Evolutionary conservation across 2,888 invertebrate genomes (phyloP), one percentile per base, ranked within the genome.

Genomic region (Ophion costatus): DNA sequence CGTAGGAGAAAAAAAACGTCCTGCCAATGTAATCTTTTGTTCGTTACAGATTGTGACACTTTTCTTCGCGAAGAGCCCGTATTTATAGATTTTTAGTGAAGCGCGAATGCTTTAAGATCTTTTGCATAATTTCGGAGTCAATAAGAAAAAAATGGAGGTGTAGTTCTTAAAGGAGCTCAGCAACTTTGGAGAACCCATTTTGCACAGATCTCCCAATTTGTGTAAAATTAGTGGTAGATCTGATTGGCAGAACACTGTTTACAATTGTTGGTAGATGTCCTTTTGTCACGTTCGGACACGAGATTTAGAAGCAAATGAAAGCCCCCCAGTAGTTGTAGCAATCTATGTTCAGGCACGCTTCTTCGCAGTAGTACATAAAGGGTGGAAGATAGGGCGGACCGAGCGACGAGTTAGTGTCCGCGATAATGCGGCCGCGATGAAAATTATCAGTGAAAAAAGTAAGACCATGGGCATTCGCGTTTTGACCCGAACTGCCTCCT

Each of bases 401-500:
- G 24, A 20, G 22, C 59, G 24, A 22, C 42, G 56, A 38, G 14
- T 11, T 3, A 24, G 24, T 24, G 24, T 24, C 1, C 56, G 38
- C 61, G n/a, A 20, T 56, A 9, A 51, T 22, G 20, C 33, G 78
- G 20, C 33, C 20, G 51, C 14, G 38, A 29, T 22, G 14, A 17
- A 57, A 56, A 38, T 45, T 73, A 5, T 56, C 9, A 29, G 33
- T 59, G 4, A 63, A 61, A 64, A 45, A 74, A 51, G 33, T 42
- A 9, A 33, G 38, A 67, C 56, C 70, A 42, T 24, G 33, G 33
- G 61, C 74, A 57, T 22, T 45, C 45, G 38, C 64, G 70, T 78
- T 84, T 42, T 63, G 14, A 33, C 51, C 24, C 56, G 64, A 70
- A 84, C 81, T 84, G 84, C 45, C 75, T 29, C 51, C 51, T 33